Conservation (phyloP, 2,797 vertebrate genomes). For the Ficedula albicollis region DNA sequence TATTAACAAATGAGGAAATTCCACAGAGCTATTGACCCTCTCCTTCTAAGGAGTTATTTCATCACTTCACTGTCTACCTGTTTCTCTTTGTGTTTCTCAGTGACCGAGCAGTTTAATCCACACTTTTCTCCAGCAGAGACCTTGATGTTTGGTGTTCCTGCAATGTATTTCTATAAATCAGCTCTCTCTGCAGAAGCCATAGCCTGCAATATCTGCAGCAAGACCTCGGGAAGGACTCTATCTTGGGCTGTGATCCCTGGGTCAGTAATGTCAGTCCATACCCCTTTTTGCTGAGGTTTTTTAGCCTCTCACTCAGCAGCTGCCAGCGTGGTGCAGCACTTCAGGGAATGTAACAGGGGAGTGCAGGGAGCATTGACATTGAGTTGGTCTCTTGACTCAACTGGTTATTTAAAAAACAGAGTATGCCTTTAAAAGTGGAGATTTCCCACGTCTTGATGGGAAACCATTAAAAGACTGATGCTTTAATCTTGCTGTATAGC, state of each 20-base stretch:
- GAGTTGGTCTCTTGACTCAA: background rate
- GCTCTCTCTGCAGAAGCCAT: background rate
- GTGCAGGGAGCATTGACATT: background rate
- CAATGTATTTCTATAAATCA: background rate
- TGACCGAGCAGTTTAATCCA: fast-evolving
- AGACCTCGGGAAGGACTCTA: background rate
- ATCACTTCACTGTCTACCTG: background rate
- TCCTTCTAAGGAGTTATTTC: background rate
- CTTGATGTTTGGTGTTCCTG: background rate
- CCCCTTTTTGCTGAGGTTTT: background rate
- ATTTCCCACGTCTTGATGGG: background rate
- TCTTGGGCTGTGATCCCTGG: fast-evolving
- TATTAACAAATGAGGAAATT: background rate
- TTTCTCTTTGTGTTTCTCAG: background rate
- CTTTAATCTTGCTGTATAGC: slow-evolving; percentile 39
- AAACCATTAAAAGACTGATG: background rate
- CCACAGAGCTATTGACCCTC: background rate
- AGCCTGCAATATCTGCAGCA: background rate
- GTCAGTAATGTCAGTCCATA: fast-evolving
- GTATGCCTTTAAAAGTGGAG: background rate
- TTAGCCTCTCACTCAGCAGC: background rate
- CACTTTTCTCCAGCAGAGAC: background rate
- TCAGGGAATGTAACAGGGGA: background rate
- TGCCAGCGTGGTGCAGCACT: background rate
- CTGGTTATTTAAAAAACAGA: background rate